Evolutionary conservation across 2,797 vertebrate genomes (phyloP), one percentile per base, ranked within the genome.

Genomic region (Halcyon chelicuti): DNA sequence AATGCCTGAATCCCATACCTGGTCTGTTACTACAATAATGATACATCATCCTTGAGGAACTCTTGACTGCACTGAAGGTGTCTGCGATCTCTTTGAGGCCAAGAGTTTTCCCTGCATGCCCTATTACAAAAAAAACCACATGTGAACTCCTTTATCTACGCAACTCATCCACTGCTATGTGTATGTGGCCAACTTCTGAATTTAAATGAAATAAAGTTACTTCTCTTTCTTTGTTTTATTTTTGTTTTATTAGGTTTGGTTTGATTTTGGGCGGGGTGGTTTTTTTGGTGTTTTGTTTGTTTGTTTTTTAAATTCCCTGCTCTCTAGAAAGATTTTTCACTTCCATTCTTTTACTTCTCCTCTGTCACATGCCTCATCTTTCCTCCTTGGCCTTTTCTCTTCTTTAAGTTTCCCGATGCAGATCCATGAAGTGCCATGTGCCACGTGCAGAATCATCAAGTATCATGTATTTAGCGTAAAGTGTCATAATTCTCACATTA

Each of bases 401-500:
- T 84, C 88, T 93, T 77, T 26, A 84, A 72, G 60, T 87, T 35
- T 92, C 40, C 22, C 21, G 15, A 1, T 26, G 29, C 63, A 93
- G 60, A 79, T 51, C 55, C 21, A 18, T 60, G 71, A 93, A 82
- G 46, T 89, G 35, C 37, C 61, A 63, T 74, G 73, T 90, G 60
- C 63, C 93, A 74, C 84, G 71, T 75, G 71, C 77, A 88, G 81
- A 87, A 80, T 62, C 91, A 92, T 87, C 94, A 91, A 91, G 81
- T 93, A 42, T 37, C 71, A 70, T 52, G 74, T 73, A 91, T 93
- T 97, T 95, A 89, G 84, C 93, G 96, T 92, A 73, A 78, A 86
- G 93, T 94, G 93, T 63, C 86, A 92, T 82, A 93, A 89, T 96
- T 97, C 96, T 92, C 94, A 91, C 93, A 82, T 93, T 79, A 4